A percentile compares a stretch with the other conserved stretches of the same genome.
These are phyloP conservation scores for Deroplatys truncata DNA, from an alignment of 2,888 invertebrate genomes.

Conservation along the genomic window DNA sequence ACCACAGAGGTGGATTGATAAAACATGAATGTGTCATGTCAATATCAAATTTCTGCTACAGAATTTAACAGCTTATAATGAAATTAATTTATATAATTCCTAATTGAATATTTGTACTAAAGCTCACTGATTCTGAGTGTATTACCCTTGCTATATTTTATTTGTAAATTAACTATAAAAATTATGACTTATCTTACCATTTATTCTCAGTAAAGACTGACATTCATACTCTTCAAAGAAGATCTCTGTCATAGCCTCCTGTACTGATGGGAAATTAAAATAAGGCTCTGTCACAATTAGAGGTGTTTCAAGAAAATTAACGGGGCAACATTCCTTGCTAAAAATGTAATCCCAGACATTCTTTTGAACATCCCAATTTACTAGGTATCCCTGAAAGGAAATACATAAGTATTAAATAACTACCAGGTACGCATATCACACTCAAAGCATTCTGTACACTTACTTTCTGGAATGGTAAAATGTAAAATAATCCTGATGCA, in stretches of 20 bases:
- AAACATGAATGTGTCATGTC: too few species aligned
- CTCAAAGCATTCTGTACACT: neutral
- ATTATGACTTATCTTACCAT: conserved; percentile 46
- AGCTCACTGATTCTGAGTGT: too few species aligned
- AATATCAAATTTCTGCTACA: too few species aligned
- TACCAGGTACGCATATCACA: neutral
- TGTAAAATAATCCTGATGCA: conserved; percentile 89
- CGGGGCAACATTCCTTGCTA: conserved; percentile 76
- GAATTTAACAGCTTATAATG: too few species aligned
- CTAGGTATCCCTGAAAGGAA: conserved; percentile 68
- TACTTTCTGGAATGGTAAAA: conserved; percentile 85
- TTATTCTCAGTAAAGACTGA: conserved; percentile 72
- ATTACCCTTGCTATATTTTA: too few species aligned
- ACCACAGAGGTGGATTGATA: too few species aligned
- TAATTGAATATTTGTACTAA: too few species aligned
- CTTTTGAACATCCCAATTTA: conserved; percentile 96
- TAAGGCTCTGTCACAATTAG: conserved; percentile 90
- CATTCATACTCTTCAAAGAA: conserved; percentile 98
- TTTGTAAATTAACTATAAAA: too few species aligned
- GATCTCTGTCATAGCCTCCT: conserved; percentile 92
- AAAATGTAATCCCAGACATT: conserved; percentile 95
- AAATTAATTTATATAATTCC: too few species aligned
- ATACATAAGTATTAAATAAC: neutral
- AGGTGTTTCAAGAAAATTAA: conserved; percentile 71
- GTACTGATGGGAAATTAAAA: conserved; percentile 87